These are phyloP conservation scores for Idaea dimidiata DNA, from an alignment of 2,888 invertebrate species.

Conservation along the genomic window DNA sequence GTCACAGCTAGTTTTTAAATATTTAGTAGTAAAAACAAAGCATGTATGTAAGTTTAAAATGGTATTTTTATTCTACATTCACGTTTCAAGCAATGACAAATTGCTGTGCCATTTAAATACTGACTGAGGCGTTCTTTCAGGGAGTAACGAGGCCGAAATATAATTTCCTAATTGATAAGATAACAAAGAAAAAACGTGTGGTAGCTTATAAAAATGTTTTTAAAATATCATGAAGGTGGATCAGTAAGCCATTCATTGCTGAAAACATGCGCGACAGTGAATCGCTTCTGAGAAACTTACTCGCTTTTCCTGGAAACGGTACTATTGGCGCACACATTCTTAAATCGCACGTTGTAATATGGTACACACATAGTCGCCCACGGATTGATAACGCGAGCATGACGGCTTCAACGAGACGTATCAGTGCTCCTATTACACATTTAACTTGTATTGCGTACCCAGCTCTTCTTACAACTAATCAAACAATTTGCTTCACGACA, in stretches of 20 bases:
- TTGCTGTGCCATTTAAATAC: slow-evolving; percentile 11
- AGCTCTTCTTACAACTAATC: slow-evolving; percentile 69
- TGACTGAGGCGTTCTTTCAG: slow-evolving; percentile 18
- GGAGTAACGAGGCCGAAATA: slow-evolving; percentile 29
- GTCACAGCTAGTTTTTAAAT: no score
- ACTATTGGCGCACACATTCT: slow-evolving; percentile 68
- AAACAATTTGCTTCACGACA: slow-evolving; percentile 58
- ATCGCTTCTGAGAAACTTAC: slow-evolving; percentile 74
- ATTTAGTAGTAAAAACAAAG: no score
- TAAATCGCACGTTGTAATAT: slow-evolving; percentile 42
- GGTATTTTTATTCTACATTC: background rate
- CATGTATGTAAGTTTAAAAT: no score
- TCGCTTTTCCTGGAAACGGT: slow-evolving; percentile 77
- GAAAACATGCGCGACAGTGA: slow-evolving; percentile 71
- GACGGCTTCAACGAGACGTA: slow-evolving; percentile 60
- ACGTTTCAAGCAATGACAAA: background rate
- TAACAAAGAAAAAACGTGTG: slow-evolving; percentile 18
- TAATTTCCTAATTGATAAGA: slow-evolving; percentile 32
- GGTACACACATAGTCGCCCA: slow-evolving; percentile 61
- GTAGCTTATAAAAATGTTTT: slow-evolving; percentile 19
- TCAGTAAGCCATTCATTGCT: slow-evolving; percentile 65
- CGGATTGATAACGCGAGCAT: slow-evolving; percentile 73
- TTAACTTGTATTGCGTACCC: slow-evolving; percentile 65
- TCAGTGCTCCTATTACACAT: slow-evolving; percentile 70
- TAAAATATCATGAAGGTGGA: slow-evolving; percentile 37